These are phyloP conservation scores for Formica selysi DNA, from an alignment of 1,140 invertebrate species.

Conservation along the genomic window DNA sequence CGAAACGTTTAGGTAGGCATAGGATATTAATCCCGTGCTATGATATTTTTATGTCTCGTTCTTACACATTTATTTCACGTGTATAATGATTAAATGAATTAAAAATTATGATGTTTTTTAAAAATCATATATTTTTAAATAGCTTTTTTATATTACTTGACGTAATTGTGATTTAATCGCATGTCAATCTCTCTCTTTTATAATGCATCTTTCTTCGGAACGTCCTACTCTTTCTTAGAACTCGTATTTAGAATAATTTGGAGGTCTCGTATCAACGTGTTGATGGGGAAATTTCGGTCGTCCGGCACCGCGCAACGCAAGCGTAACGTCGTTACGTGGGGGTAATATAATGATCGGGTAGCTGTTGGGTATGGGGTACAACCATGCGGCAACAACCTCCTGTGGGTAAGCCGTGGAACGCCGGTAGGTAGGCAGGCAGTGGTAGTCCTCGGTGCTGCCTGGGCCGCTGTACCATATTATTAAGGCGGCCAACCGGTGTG, in stretches of 20 bases:
- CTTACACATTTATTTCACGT: background rate
- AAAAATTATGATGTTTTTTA: too few relatives aligned
- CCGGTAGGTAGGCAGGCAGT: constrained; percentile 65
- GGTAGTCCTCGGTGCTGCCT: constrained; percentile 74
- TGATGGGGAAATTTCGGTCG: constrained; percentile 42
- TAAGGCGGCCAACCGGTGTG: constrained; percentile 85
- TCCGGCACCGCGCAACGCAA: constrained; percentile 36
- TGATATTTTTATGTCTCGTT: background rate
- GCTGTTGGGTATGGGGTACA: constrained; percentile 65
- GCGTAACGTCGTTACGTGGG: constrained; percentile 53
- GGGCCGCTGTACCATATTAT: constrained; percentile 82
- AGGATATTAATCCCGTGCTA: background rate
- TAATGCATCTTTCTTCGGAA: background rate
- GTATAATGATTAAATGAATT: background rate
- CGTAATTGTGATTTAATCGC: too few relatives aligned
- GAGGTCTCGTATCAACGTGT: constrained; percentile 8
- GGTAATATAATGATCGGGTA: constrained; percentile 73
- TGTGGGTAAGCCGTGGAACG: constrained; percentile 73
- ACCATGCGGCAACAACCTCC: constrained; percentile 72
- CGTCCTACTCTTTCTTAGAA: background rate
- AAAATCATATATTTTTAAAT: too few relatives aligned
- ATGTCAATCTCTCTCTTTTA: too few relatives aligned
- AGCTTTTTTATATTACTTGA: too few relatives aligned
- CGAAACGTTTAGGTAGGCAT: background rate
- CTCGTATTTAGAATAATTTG: background rate